Evolutionary conservation across 2,113 vertebrate genomes (phyloP).

Genomic region (Neotragus moschatus): DNA sequence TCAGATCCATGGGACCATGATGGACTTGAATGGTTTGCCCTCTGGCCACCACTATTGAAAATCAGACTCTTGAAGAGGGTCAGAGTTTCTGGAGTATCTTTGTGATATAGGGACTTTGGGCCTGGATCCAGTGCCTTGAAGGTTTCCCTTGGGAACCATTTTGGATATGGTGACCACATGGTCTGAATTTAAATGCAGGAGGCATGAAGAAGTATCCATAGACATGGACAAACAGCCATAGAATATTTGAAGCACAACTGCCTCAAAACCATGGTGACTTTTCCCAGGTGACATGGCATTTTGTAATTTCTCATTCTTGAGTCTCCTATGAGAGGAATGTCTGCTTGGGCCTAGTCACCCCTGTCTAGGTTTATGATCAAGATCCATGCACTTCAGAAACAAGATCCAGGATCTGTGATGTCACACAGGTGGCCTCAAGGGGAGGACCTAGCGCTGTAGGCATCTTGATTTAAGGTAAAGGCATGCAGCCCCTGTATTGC

Average conservation of each 20-base stretch:
- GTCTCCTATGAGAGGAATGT: background rate
- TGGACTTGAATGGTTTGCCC: background rate
- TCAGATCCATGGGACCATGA: background rate
- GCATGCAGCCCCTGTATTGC: fast-evolving
- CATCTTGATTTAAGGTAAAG: background rate
- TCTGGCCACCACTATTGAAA: background rate
- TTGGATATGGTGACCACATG: background rate
- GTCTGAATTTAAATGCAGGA: background rate
- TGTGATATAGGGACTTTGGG: background rate
- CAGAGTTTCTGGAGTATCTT: background rate
- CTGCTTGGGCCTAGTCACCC: background rate
- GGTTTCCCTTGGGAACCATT: background rate
- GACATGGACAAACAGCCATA: background rate
- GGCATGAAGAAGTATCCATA: background rate
- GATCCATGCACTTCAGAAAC: background rate
- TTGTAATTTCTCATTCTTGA: background rate
- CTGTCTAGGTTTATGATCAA: background rate
- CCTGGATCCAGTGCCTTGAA: background rate
- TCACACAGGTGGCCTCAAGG: background rate
- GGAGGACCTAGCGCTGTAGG: background rate
- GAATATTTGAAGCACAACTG: background rate
- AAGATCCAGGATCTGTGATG: background rate
- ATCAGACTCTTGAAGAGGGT: background rate
- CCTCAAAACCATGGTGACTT: background rate
- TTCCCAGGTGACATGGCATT: background rate